A percentile compares a stretch with the other conserved stretches of the same genome.
Conservation (phyloP, 2,888 invertebrate genomes). For the Gnatocerus cornutus region DNA sequence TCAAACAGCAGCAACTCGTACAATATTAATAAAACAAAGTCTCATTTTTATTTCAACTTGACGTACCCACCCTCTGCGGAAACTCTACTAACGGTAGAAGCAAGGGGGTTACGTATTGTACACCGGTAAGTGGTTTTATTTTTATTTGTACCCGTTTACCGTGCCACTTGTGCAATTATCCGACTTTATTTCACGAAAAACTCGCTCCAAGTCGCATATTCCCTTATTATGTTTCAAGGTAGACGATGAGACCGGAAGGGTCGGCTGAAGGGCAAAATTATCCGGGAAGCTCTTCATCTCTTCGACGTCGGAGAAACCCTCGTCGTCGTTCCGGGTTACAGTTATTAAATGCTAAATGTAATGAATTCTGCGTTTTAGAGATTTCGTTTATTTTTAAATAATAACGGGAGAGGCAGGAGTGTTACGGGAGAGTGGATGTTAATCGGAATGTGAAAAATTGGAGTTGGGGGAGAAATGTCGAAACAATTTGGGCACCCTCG, state of each 20-base stretch:
- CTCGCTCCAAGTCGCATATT: conserved; percentile 7
- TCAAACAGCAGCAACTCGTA: conserved; percentile 41
- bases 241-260: conserved; percentile 6
- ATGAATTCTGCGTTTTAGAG: conserved; percentile 44
- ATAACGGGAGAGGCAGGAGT: conserved; percentile 2
- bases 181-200: conserved; percentile 44
- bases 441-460: conserved; percentile 14
- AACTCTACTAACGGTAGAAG: conserved; percentile 41
- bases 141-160: conserved; percentile 54
- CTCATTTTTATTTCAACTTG: conserved; percentile 50
- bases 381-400: conserved; percentile 48
- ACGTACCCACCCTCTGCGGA: conserved; percentile 39
- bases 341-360: conserved; percentile 48
- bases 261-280: conserved; percentile 24
- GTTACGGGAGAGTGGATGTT: conserved; percentile 2
- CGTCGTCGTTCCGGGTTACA: conserved; percentile 43
- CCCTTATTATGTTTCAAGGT: background rate
- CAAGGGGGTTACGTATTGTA: conserved; percentile 47
- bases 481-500: conserved; percentile 35
- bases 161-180: conserved; percentile 54
- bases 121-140: conserved; percentile 52
- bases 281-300: conserved; percentile 35
- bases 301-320: conserved; percentile 42
- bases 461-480: conserved; percentile 20
- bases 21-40: conserved; percentile 47